Conservation (phyloP, 1,140 invertebrate genomes). For the Trichonephila clavata region DNA sequence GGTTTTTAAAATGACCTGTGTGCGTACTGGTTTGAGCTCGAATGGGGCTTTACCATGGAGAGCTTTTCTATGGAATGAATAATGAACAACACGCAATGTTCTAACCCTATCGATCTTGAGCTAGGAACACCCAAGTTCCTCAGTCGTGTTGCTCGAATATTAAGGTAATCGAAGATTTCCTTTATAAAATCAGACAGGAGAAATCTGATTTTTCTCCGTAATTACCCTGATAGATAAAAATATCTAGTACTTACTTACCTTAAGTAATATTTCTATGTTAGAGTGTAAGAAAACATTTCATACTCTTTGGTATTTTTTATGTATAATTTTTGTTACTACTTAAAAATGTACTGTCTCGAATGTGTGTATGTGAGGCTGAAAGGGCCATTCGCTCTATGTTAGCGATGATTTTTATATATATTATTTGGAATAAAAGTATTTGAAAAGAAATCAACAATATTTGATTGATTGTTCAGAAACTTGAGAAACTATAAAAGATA, state of each 20-base stretch:
- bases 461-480: neutral
- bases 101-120: neutral
- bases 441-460: too few relatives aligned
- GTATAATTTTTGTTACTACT: too few relatives aligned
- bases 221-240: too few relatives aligned
- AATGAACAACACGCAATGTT: conserved; percentile 11
- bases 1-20: neutral
- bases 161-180: neutral
- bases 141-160: neutral
- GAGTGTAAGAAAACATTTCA: too few relatives aligned
- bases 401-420: too few relatives aligned
- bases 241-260: too few relatives aligned
- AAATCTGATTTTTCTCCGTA: neutral
- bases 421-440: too few relatives aligned
- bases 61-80: neutral
- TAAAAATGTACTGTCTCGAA: too few relatives aligned
- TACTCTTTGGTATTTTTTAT: too few relatives aligned
- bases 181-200: neutral
- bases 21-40: neutral
- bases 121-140: neutral
- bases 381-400: too few relatives aligned
- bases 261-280: too few relatives aligned
- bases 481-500: neutral
- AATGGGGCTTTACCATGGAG: neutral
- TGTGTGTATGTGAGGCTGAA: too few relatives aligned